Evolutionary conservation across 1,140 invertebrate species (phyloP), one percentile per base, ranked within the genome.

Genomic region (Drosophila punjabiensis): DNA sequence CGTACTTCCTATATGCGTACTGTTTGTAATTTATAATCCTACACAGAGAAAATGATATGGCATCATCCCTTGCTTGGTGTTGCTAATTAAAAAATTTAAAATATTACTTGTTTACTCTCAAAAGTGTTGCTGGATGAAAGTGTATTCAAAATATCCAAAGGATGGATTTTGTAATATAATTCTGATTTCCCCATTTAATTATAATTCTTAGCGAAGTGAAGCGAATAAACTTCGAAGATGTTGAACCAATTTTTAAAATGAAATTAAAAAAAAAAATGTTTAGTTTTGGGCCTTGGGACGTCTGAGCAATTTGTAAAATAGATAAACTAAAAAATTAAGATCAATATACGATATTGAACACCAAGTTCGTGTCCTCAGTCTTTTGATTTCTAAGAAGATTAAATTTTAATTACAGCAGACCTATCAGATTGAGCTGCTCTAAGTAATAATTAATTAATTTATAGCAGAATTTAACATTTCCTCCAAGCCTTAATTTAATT

Each of bases 1-100:
- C 66, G 76, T 83, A 87, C 58, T 85, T 87, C 83, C 83, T 86
- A 86, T 66, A 69, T 87, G 62, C 67, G 84, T 82, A 59, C 70
- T 53, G 75, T 79, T 88, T 84, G 68, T 86, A 85, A 85, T 78
- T 86, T 74, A 75, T 78, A 81, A 73, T 67, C 65, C 77, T 60
- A 55, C 81, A 76, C 65, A 81, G 68, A 84, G 68, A 69, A 70
- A 68, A 71, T 71, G 6, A 71, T 20, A 47, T 10, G 30, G 13
- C 65, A 35, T 18, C 63, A 50, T 47, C 45, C n/a, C 8, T 28
- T 4, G 14, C 37, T 39, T 56, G 41, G 33, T 68, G 45, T 47
- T 71, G 68, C 32, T 33, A 20, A 55, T 67, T 37, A 35, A 47
- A 55, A 66, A 33, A 28, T 68, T 47, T 37, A 11, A 45, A 67